A percentile compares a stretch with the other conserved stretches of the same genome.
Conservation (phyloP, 2,113 vertebrate genomes). For the Pterocles orientalis region DNA sequence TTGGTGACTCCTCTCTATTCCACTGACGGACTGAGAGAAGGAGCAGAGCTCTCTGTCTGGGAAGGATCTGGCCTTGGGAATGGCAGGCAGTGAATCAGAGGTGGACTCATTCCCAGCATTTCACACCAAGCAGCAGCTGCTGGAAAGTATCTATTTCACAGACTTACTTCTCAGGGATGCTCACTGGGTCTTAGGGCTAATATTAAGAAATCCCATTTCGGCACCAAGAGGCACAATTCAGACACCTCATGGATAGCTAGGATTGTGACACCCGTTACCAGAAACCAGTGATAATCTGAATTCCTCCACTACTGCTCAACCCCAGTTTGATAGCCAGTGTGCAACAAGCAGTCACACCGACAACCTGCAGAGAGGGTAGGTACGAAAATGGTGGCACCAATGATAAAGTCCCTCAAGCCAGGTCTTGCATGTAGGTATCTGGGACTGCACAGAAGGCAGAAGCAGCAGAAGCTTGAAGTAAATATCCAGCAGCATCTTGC, state of each 20-base stretch:
- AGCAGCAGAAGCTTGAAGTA: not conserved
- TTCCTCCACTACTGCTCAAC: not conserved
- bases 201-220: not conserved
- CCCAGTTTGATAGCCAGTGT: rapidly evolving
- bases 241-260: not conserved
- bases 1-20: not conserved
- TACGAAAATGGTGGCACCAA: not conserved
- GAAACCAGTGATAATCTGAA: not conserved
- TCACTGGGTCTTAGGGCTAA: not conserved
- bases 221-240: rapidly evolving
- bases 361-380: rapidly evolving
- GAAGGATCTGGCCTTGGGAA: rapidly evolving
- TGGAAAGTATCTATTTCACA: not conserved
- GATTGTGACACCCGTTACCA: not conserved
- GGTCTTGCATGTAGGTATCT: not conserved
- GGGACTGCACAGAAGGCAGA: not conserved
- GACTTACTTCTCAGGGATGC: not conserved
- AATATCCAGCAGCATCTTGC: not conserved
- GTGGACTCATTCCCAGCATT: not conserved
- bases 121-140: not conserved
- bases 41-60: not conserved
- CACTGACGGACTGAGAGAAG: not conserved
- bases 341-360: rapidly evolving
- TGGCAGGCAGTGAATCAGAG: not conserved
- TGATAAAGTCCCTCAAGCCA: not conserved